These are phyloP conservation scores for Amblyornis subalaris DNA, from an alignment of 2,113 vertebrate genomes.

Conservation along the genomic window DNA sequence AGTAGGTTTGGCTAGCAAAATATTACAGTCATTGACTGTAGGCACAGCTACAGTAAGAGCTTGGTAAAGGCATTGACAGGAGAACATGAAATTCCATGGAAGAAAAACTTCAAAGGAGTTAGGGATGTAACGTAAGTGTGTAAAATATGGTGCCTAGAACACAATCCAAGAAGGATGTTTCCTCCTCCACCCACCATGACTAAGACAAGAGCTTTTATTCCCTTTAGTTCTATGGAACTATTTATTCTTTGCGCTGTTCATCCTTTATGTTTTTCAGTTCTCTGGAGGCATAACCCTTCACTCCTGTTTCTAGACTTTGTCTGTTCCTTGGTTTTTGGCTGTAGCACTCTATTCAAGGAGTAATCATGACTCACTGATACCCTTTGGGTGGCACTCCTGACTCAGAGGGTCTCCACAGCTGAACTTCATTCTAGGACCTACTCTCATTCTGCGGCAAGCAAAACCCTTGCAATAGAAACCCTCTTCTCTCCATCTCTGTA, in stretches of 20 bases:
- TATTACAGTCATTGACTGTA: neutral
- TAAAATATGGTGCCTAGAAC: neutral
- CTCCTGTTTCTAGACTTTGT: neutral
- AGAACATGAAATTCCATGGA: neutral
- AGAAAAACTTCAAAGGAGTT: neutral
- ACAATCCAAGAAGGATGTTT: neutral
- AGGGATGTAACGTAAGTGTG: accelerated
- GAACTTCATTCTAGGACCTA: neutral
- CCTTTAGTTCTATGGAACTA: neutral
- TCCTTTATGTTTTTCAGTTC: neutral
- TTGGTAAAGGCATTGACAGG: neutral
- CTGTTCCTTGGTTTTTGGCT: neutral
- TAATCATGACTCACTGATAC: neutral
- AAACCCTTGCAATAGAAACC: neutral
- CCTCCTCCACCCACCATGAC: neutral
- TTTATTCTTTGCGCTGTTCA: neutral
- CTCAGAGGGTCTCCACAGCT: neutral
- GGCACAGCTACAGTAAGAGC: neutral
- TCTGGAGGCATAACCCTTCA: neutral
- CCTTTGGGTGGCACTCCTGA: neutral
- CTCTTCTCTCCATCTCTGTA: neutral
- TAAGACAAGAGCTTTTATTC: neutral
- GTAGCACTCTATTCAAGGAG: neutral
- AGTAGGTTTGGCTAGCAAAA: neutral
- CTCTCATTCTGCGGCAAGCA: neutral